Percentiles rank a stretch among this genome's conserved stretches.
Conservation (phyloP, 1,140 invertebrate genomes). For the Sarcophaga peregrina region DNA sequence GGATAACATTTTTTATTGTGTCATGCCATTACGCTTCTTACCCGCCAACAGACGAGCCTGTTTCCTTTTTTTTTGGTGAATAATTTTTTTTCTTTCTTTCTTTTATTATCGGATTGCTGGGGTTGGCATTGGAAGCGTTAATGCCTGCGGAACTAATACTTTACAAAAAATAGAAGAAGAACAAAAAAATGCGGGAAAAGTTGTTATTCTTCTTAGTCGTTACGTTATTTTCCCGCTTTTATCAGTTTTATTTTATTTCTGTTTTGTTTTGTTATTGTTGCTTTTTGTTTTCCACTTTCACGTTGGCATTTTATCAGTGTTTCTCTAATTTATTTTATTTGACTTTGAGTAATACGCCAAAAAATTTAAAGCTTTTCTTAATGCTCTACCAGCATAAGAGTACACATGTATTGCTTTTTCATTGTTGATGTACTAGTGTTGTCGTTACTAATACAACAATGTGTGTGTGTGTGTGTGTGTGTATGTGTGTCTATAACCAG, state of each 20-base stretch:
- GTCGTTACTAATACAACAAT: neutral
- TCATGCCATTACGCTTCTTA: neutral
- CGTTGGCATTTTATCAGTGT: constrained; percentile 21
- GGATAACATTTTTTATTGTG: neutral
- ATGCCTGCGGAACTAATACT: constrained; percentile 16
- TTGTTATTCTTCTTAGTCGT: neutral
- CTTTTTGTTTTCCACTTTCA: neutral
- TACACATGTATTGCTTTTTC: too few relatives aligned
- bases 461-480: neutral
- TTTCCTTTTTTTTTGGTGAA: neutral
- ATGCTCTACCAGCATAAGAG: constrained; percentile 1
- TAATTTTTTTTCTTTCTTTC: neutral
- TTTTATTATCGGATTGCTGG: neutral
- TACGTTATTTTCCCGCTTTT: neutral
- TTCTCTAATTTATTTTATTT: constrained; percentile 25
- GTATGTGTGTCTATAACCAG: too few relatives aligned
- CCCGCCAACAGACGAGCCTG: neutral
- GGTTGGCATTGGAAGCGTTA: constrained; percentile 7
- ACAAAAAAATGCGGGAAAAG: too few relatives aligned
- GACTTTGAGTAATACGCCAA: constrained; percentile 23
- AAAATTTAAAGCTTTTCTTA: constrained; percentile 23
- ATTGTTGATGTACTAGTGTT: neutral
- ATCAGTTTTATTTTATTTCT: neutral
- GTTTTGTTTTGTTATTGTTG: neutral
- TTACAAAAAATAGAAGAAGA: neutral